Evolutionary conservation across 1,140 invertebrate species (phyloP), one percentile per base, ranked within the genome.

Genomic region (Drosophila asahinai): DNA sequence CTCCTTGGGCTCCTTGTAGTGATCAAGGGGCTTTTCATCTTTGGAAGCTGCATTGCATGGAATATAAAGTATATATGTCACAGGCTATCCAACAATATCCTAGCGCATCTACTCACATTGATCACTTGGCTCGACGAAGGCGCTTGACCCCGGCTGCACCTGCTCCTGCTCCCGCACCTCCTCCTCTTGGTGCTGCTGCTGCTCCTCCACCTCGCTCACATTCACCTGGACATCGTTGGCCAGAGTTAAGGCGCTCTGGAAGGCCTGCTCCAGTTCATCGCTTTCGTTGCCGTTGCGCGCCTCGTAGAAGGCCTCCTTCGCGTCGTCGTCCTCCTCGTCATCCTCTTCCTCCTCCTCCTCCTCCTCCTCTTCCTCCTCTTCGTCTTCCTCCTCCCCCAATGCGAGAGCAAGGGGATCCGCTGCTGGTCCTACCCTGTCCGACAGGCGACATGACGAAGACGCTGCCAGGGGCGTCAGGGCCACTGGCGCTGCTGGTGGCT

Each of bases 261-360:
- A 91, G 67, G 81, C 71, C 60, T 75, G 77, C 54, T 91, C 89
- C 38, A 91, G 81, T 54, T 91, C 86, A 30, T 87, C 84, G 48
- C 83, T 87, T 66, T 83, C 83, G 57, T 80, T 87, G 59, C 84
- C 80, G 30, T 87, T 87, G 42, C 82, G 64, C 47, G 86, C 79
- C 62, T 90, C 86, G 9, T 77, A 90, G 33, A 71, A 91, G 19
- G 75, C 91, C 63, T 91, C 81, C 27, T 81, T 89, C 5, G 73
- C 64, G 60, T 92, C 91, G 19, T 91, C 84, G 7, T 84, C 84
- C 3, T 80, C 83, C 0, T 78, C 78, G 0, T 66, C 81, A 0
- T 61, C 81, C 0, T 78, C 73, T 0, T 60, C 57, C 2, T 58
- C 81, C 0, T 67, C 72, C 0, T 67, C 72, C 0, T 77, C 78